These are phyloP conservation scores for Acromyrmex heyeri DNA, from an alignment of 1,140 invertebrate species.

Conservation along the genomic window DNA sequence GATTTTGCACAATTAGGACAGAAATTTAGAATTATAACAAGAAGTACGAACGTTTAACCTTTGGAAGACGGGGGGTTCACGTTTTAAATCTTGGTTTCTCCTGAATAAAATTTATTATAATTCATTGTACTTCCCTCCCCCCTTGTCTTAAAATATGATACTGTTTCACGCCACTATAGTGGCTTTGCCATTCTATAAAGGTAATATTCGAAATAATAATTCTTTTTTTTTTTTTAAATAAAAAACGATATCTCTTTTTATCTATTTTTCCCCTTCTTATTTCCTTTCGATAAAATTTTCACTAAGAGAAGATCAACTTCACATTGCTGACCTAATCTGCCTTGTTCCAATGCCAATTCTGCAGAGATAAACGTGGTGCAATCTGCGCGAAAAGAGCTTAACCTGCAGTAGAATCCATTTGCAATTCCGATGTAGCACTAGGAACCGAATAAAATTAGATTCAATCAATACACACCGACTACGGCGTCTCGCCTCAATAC, in stretches of 20 bases:
- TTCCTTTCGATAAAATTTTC: neutral
- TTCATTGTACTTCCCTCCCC: too few relatives aligned
- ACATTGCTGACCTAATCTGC: constrained; percentile 25
- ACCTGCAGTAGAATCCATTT: constrained; percentile 13
- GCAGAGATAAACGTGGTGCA: constrained; percentile 10
- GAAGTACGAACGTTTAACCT: neutral
- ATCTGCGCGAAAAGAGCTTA: constrained; percentile 25
- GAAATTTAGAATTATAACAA: neutral
- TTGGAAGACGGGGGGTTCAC: too few relatives aligned
- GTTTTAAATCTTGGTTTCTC: too few relatives aligned
- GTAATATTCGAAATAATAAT: neutral
- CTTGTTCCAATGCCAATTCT: constrained; percentile 42
- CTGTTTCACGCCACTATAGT: too few relatives aligned
- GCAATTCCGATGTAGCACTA: constrained; percentile 52
- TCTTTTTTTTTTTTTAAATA: neutral
- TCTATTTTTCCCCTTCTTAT: neutral
- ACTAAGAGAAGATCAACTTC: constrained; percentile 17
- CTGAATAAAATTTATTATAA: too few relatives aligned
- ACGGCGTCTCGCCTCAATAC: constrained; percentile 8
- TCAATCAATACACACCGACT: constrained; percentile 41
- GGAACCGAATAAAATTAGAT: constrained; percentile 54
- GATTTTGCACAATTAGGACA: neutral
- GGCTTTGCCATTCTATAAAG: neutral
- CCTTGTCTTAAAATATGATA: too few relatives aligned
- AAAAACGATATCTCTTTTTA: neutral